These are phyloP conservation scores for Pseudomyrmex flavicornis DNA, from an alignment of 1,140 invertebrate species.

Conservation along the genomic window DNA sequence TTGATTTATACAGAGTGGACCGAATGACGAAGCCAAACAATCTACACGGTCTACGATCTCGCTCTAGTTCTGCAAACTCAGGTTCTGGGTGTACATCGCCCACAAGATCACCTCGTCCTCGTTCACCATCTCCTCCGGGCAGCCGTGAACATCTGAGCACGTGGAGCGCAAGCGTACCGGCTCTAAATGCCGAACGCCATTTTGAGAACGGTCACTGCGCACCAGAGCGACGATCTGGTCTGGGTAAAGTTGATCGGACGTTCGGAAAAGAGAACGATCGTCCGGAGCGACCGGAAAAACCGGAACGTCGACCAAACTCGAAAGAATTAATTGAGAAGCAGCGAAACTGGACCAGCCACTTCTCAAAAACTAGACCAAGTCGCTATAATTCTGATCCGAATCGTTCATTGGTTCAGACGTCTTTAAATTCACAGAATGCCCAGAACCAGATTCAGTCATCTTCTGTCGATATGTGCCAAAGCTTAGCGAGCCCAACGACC, in stretches of 20 bases:
- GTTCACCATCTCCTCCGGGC: conserved; percentile 83
- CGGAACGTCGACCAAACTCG: conserved; percentile 92
- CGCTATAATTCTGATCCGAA: conserved; percentile 89
- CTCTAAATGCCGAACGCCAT: conserved; percentile 82
- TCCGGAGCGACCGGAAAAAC: conserved; percentile 89
- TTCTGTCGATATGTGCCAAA: conserved; percentile 37
- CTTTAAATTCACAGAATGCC: conserved; percentile 77
- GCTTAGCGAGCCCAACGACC: conserved; percentile 37
- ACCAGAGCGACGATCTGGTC: conserved; percentile 69
- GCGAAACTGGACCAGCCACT: conserved; percentile 96
- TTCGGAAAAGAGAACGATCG: conserved; percentile 85
- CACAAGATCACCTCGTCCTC: conserved; percentile 81
- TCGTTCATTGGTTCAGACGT: conserved; percentile 82
- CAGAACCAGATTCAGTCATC: conserved; percentile 64
- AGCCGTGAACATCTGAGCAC: conserved; percentile 80
- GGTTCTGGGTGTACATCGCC: conserved; percentile 86
- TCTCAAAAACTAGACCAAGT: conserved; percentile 90
- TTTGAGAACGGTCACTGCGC: conserved; percentile 81
- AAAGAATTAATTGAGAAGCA: conserved; percentile 95
- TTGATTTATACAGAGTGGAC: conserved; percentile 71
- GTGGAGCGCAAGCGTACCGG: conserved; percentile 83
- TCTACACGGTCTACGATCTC: conserved; percentile 84
- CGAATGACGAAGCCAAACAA: conserved; percentile 79
- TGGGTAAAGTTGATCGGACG: conserved; percentile 77
- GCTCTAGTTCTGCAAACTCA: conserved; percentile 87